phyloP scores from a whole-genome alignment of 2,888 invertebrate genomes.

The Ganaspis brasiliensis region DNA sequence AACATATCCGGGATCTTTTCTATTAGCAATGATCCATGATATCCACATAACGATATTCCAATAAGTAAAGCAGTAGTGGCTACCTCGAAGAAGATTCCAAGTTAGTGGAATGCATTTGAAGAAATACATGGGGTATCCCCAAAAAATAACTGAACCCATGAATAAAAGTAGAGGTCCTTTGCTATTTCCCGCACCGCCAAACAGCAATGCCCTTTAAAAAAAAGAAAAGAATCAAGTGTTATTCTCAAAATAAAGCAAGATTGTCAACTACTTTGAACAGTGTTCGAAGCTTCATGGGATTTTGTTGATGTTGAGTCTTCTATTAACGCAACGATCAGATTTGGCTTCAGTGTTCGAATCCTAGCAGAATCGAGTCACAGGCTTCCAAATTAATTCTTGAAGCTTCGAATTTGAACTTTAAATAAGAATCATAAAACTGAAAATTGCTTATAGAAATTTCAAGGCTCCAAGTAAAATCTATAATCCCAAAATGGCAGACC shows the following conservation, averaged over 20 bases:
- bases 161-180: constrained; percentile 94
- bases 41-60: constrained; percentile 97
- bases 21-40: constrained; percentile 94
- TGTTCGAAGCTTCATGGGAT: constrained; percentile 44
- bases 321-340: constrained; percentile 37
- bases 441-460: constrained; percentile 10
- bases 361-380: constrained; percentile 27
- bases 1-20: constrained; percentile 94
- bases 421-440: constrained; percentile 28
- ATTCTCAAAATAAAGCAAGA: neutral
- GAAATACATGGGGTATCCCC: constrained; percentile 97
- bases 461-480: constrained; percentile 42
- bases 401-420: constrained; percentile 37
- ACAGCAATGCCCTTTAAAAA: constrained; percentile 87
- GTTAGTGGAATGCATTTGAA: constrained; percentile 94
- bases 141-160: constrained; percentile 91
- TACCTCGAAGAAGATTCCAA: constrained; percentile 92
- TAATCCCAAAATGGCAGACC: constrained; percentile 30
- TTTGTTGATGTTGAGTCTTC: constrained; percentile 24
- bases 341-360: constrained; percentile 31
- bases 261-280: constrained; percentile 36
- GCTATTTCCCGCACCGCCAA: constrained; percentile 95
- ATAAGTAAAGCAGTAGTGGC: constrained; percentile 94
- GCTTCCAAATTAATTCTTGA: constrained; percentile 28
- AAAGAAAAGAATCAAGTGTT: constrained; percentile 8